Percentiles rank a stretch among this genome's conserved stretches.
These are phyloP conservation scores for Phrynosoma blainvillii DNA, from an alignment of 2,113 vertebrate genomes.

Conservation along the genomic window DNA sequence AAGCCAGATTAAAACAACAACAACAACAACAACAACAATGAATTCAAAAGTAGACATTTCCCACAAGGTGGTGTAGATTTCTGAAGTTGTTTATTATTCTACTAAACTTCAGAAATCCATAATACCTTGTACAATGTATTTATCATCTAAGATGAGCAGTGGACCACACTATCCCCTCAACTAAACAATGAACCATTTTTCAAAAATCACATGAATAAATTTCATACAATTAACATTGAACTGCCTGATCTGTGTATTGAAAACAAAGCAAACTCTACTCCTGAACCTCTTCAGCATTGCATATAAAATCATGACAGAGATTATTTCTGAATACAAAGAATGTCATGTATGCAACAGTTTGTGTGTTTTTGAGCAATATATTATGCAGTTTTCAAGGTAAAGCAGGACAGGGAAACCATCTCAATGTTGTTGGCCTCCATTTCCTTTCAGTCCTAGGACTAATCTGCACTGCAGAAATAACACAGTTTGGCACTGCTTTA, in stretches of 20 bases:
- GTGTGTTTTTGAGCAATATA: no score
- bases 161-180: not conserved
- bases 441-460: no score
- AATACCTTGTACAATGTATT: no score
- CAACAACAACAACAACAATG: not conserved
- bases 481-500: no score
- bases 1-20: not conserved
- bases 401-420: no score
- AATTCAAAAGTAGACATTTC: not conserved
- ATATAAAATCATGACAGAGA: no score
- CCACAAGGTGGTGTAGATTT: not conserved
- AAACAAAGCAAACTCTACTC: not conserved
- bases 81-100: not conserved
- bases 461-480: no score
- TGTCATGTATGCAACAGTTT: no score
- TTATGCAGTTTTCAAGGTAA: no score
- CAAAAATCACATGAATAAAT: not conserved
- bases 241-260: not conserved
- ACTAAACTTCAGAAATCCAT: not conserved
- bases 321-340: no score
- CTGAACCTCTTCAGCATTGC: no score
- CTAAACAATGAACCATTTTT: not conserved
- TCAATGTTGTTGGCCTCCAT: no score
- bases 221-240: not conserved
- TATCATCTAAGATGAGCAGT: not conserved